Evolutionary conservation across 92 coral and sea anemone species (phyloP), one percentile per base, ranked within the genome.

Genomic region (Heliopora coerulea): DNA sequence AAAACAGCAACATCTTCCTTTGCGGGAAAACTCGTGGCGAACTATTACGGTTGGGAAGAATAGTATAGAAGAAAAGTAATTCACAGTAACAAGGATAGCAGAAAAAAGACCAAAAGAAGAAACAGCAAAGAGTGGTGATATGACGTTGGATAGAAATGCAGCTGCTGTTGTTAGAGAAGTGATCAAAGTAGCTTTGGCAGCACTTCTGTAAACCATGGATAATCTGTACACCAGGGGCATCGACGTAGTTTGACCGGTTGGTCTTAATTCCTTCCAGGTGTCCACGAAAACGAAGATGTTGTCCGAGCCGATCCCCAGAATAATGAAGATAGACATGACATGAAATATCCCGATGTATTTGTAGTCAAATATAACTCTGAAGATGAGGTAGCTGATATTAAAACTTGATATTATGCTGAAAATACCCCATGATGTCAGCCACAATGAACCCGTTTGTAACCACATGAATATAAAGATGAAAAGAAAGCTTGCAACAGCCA

Each of bases 91-190:
- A 0, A 88, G 85, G 18, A 88, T 60, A 10, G 93, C 93, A 0
- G 93, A 85, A 63, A 88, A 88, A 26, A 85, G 83, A 49, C 93
- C 93, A 62, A 88, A 88, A 5, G 87, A 78, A 8, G 93, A 88
- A 1, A 88, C 79, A 37, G 89, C 86, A 7, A 88, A 79, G 26
- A 88, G 60, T 7, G 93, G 89, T 14, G 93, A 88, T n/a, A 78
- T 26, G 18, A 75, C 81, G 67, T 88, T 88, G 3, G 89, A 77
- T 31, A 88, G 40, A 65, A 88, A 88, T 27, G 93, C 93, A 49
- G 85, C 87, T 59, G 79, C 67, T 13, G 93, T 88, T 56, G 93
- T 88, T 11, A 85, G 52, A 1, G 93, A 88, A 13, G 93, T 88
- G 14, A 82, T 77, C 52, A 88, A 80, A 85, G 84, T 88, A 0